Percentiles rank a stretch among this genome's conserved stretches.
Conservation (phyloP, 2,797 vertebrate species). For the Muraenolepis orangiensis region DNA sequence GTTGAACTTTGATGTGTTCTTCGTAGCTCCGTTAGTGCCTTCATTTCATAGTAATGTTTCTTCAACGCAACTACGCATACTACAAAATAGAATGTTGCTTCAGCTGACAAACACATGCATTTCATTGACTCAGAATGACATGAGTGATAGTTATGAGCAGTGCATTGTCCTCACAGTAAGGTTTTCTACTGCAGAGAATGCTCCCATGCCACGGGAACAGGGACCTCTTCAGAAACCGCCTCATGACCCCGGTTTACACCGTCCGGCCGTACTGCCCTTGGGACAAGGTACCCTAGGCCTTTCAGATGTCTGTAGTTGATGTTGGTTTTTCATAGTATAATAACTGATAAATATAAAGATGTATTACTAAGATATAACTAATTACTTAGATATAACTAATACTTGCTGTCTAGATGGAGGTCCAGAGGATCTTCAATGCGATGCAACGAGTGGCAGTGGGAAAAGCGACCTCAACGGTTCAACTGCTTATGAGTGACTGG, state of each 20-base stretch:
- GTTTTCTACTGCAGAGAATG: constrained; percentile 82
- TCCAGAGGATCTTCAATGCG: constrained; percentile 88
- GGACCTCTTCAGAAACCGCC: constrained; percentile 91
- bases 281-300: constrained; percentile 81
- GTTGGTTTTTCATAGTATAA: neutral
- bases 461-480: constrained; percentile 65
- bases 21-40: too few species aligned
- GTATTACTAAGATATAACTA: too few species aligned
- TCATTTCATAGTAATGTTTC: too few species aligned
- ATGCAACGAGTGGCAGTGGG: constrained; percentile 80
- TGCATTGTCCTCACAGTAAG: neutral
- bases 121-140: too few species aligned
- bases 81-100: too few species aligned
- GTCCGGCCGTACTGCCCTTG: constrained; percentile 86
- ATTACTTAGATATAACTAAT: too few species aligned
- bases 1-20: too few species aligned
- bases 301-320: neutral
- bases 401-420: constrained; percentile 74
- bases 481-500: constrained; percentile 86
- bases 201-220: constrained; percentile 94
- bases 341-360: too few species aligned
- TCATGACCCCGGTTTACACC: constrained; percentile 85
- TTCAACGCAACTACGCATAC: too few species aligned
- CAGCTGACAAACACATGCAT: too few species aligned
- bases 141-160: too few species aligned